Conservation (phyloP, 2,113 vertebrate genomes). For the Centropus unirufus region DNA sequence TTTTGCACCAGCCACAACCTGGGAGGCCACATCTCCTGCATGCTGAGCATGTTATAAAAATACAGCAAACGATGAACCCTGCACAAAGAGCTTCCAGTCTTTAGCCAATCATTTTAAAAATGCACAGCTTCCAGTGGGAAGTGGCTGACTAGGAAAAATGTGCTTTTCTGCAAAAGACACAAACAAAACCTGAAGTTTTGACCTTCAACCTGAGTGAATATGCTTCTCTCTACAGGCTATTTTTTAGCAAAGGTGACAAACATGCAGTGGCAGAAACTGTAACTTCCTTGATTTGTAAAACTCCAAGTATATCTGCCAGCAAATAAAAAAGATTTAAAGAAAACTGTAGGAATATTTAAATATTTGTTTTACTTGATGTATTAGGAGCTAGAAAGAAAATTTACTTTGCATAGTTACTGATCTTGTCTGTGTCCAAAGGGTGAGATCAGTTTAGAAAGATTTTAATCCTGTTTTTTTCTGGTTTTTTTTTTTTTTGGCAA, state of each 20-base stretch:
- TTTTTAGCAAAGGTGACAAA: slow-evolving; percentile 43
- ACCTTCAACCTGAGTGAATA: slow-evolving; percentile 49
- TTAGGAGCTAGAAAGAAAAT: not conserved
- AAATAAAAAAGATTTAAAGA: not conserved
- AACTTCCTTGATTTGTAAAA: not conserved
- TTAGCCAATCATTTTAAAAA: not conserved
- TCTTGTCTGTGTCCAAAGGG: not conserved
- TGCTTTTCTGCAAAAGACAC: slow-evolving; percentile 2
- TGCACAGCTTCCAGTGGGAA: not conserved
- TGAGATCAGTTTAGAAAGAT: not conserved
- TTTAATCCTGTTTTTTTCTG: not conserved
- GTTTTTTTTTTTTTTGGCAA: not conserved
- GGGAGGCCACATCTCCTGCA: not conserved
- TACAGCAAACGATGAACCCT: not conserved
- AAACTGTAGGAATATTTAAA: not conserved
- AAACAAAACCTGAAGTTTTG: slow-evolving; percentile 56
- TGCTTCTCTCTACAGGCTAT: not conserved
- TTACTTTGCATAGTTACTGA: not conserved
- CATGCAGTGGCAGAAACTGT: not conserved
- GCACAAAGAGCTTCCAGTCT: not conserved
- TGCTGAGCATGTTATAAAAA: not conserved
- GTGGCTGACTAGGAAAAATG: not conserved
- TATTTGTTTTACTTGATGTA: not conserved
- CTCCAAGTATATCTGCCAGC: not conserved
- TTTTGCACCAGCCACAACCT: not conserved